phyloP scores from a whole-genome alignment of 2,888 invertebrate species.

The Patella ulyssiponensis region DNA sequence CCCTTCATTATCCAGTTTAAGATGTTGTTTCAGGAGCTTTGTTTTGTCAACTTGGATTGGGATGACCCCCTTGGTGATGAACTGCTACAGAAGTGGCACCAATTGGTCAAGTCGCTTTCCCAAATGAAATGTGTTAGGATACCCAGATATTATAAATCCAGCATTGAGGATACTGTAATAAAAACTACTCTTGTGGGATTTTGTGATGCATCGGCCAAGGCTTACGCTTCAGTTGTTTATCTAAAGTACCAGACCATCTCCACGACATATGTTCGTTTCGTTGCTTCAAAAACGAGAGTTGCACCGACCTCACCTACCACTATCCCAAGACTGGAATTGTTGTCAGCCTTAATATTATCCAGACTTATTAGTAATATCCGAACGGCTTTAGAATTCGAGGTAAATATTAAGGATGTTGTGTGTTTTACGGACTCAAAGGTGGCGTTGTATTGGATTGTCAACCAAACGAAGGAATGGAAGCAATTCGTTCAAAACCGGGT shows the following conservation, averaged over 20 bases:
- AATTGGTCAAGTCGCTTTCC: no score
- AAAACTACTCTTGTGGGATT: not conserved
- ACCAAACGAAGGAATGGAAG: not conserved
- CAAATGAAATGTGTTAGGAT: no score
- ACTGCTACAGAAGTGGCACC: no score
- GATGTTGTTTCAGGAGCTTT: no score
- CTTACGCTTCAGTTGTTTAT: not conserved
- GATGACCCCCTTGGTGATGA: no score
- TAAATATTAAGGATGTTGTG: not conserved
- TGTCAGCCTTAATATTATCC: not conserved
- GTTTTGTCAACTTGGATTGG: no score
- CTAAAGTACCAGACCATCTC: not conserved
- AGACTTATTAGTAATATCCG: not conserved
- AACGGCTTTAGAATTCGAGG: not conserved
- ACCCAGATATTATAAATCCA: no score
- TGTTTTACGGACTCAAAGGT: not conserved
- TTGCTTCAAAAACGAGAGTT: slow-evolving; percentile 1
- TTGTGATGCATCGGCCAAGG: not conserved
- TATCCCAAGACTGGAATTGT: not conserved
- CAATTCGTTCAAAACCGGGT: slow-evolving; percentile 4
- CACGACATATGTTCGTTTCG: not conserved
- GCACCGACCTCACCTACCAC: not conserved
- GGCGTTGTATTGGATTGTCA: not conserved
- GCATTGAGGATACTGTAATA: no score
- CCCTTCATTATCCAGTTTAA: no score